phyloP scores from a whole-genome alignment of 2,797 vertebrate species.

The Pipistrellus kuhlii region DNA sequence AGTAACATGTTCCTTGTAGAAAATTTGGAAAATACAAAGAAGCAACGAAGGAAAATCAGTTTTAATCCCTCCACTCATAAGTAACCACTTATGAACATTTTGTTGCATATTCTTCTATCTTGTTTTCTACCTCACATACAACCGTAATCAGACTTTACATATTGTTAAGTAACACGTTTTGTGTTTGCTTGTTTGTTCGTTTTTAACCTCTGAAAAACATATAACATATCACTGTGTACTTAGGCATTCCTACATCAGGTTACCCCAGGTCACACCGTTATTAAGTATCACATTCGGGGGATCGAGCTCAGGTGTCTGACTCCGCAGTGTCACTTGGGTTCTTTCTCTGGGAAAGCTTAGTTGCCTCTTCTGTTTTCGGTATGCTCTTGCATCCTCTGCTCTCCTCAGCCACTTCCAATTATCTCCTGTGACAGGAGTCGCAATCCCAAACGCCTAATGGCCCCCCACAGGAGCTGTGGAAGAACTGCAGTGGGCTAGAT shows the following conservation, averaged over 20 bases:
- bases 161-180: not conserved
- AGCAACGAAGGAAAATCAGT: not conserved
- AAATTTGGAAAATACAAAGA: slow-evolving; percentile 27
- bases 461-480: not conserved
- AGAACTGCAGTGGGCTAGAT: not conserved
- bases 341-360: not conserved
- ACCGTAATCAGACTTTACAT: not conserved
- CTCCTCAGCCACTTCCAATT: not conserved
- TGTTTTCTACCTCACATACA: not conserved
- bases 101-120: not conserved
- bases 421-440: not conserved
- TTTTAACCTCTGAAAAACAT: not conserved
- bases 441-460: not conserved
- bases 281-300: not conserved
- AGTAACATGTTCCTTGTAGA: not conserved
- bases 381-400: slow-evolving; percentile 2
- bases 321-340: not conserved
- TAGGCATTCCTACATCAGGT: slow-evolving; percentile 2
- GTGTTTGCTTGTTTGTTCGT: no score
- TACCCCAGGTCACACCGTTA: not conserved
- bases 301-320: not conserved
- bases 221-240: not conserved
- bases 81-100: not conserved
- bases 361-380: not conserved
- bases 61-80: not conserved